These are phyloP conservation scores for Oligia strigilis DNA, from an alignment of 2,888 invertebrate genomes.

Conservation along the genomic window DNA sequence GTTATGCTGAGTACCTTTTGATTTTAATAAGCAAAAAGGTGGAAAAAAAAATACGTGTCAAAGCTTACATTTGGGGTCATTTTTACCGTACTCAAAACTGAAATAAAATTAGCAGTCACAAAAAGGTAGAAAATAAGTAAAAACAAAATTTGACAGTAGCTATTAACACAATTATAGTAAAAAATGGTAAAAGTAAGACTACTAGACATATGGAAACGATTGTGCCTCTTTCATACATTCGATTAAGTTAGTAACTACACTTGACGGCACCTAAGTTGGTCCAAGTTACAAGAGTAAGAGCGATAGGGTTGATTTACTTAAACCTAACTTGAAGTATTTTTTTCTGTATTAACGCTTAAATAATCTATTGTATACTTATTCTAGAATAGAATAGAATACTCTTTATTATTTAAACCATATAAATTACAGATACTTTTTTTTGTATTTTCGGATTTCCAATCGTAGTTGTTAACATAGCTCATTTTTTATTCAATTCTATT, in stretches of 20 bases:
- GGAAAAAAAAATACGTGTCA: neutral
- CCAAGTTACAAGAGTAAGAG: conserved; percentile 56
- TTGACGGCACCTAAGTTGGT: conserved; percentile 63
- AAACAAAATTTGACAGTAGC: conserved; percentile 36
- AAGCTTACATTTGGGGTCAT: neutral
- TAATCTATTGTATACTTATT: neutral
- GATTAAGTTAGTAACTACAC: conserved; percentile 79
- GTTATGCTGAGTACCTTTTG: conserved; percentile 10
- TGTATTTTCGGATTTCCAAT: no score
- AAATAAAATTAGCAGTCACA: neutral
- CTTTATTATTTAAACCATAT: neutral
- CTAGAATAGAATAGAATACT: neutral
- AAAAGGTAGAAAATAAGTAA: conserved; percentile 21
- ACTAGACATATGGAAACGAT: conserved; percentile 74
- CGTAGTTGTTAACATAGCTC: no score
- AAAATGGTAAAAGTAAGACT: conserved; percentile 71
- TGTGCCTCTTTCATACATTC: conserved; percentile 77
- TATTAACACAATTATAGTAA: conserved; percentile 34
- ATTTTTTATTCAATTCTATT: no score
- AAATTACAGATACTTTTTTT: neutral
- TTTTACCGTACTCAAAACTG: neutral
- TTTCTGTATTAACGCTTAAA: neutral
- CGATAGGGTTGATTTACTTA: neutral
- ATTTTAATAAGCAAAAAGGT: conserved; percentile 22
- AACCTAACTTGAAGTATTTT: neutral